phyloP scores from a whole-genome alignment of 2,113 vertebrate genomes.

The Channa argus region DNA sequence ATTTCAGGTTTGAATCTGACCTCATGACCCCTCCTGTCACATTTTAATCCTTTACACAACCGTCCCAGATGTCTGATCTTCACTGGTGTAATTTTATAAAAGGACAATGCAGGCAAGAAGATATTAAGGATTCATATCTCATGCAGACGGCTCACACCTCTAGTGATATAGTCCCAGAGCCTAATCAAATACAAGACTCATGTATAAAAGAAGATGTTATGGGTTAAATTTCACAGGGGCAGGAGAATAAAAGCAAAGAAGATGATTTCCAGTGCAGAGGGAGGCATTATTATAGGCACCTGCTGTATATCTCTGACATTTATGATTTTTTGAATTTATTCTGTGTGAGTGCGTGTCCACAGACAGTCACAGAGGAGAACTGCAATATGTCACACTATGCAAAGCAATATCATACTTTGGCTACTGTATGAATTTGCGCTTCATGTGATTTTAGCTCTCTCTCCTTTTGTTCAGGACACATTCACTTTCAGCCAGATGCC shows the following conservation, averaged over 20 bases:
- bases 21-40: conserved; percentile 12
- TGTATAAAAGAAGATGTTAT: conserved; percentile 70
- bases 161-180: conserved; percentile 16
- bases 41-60: conserved; percentile 14
- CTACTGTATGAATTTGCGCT: not conserved
- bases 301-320: conserved; percentile 34
- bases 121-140: conserved; percentile 54
- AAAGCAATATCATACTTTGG: conserved; percentile 22
- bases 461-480: conserved; percentile 1
- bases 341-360: not conserved
- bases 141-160: conserved; percentile 26
- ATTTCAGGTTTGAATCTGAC: conserved; percentile 31
- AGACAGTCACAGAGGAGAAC: conserved; percentile 14
- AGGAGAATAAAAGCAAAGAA: conserved; percentile 41
- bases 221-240: conserved; percentile 54
- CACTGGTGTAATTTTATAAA: conserved; percentile 39
- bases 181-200: conserved; percentile 64
- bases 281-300: conserved; percentile 20
- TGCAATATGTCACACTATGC: conserved; percentile 1
- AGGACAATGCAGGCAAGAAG: conserved; percentile 12
- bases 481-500: not conserved
- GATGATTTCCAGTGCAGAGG: conserved; percentile 37
- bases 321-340: conserved; percentile 35
- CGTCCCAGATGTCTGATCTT: not conserved
- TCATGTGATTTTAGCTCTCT: not conserved